These are phyloP conservation scores for Parasteatoda tepidariorum DNA, from an alignment of 1,140 invertebrate genomes.

Conservation along the genomic window DNA sequence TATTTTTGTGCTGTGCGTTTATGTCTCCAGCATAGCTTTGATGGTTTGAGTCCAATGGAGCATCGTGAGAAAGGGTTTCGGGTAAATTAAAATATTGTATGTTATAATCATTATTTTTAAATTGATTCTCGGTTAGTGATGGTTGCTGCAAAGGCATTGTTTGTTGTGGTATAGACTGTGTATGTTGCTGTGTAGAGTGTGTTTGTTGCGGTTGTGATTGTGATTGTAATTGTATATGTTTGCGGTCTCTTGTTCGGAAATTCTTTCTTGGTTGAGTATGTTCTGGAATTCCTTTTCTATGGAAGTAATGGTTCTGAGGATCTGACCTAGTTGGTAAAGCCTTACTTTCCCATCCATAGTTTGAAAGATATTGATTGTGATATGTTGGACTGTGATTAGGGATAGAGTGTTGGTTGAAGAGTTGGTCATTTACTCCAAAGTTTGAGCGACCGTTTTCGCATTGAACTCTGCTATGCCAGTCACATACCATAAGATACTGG, in stretches of 20 bases:
- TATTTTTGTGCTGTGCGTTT: too few species aligned
- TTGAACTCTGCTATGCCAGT: slow-evolving; percentile 72
- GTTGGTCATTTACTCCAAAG: slow-evolving; percentile 47
- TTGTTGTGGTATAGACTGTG: too few species aligned
- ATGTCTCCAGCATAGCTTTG: too few species aligned
- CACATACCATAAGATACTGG: slow-evolving; percentile 69
- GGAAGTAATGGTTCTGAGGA: neutral
- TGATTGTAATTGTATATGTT: too few species aligned
- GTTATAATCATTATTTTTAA: neutral
- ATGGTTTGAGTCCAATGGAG: too few species aligned
- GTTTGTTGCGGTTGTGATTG: too few species aligned
- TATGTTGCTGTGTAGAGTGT: too few species aligned
- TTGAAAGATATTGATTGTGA: too few species aligned
- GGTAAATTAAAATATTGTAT: neutral
- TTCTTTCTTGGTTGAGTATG: too few species aligned
- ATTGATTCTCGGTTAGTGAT: neutral
- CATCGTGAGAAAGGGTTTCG: neutral
- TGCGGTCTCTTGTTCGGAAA: too few species aligned
- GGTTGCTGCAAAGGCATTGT: too few species aligned
- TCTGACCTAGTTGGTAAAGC: neutral
- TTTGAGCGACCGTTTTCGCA: slow-evolving; percentile 30
- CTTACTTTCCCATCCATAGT: neutral
- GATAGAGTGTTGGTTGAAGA: neutral
- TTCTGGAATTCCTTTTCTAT: neutral
- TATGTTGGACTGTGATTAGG: too few species aligned